Evolutionary conservation across 2,888 invertebrate genomes (phyloP).

Genomic region (Idaea straminata): DNA sequence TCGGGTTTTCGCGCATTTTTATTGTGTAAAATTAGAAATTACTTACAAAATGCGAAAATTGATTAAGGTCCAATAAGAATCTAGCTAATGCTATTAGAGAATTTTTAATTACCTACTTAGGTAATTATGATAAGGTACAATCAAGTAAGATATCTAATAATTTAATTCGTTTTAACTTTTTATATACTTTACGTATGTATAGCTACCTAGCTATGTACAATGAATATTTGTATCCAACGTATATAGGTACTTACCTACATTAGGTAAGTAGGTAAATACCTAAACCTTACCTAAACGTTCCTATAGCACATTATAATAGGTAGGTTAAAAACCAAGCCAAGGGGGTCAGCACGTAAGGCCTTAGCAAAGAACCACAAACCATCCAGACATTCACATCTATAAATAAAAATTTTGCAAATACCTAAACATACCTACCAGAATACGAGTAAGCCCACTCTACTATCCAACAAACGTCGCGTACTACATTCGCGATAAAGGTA

Average conservation of each 20-base stretch:
- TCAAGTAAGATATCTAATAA: no score
- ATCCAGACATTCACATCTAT: slow-evolving; percentile 67
- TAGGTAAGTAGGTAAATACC: background rate
- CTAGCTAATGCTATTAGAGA: no score
- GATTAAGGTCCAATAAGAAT: background rate
- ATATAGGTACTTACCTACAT: no score
- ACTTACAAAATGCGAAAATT: background rate
- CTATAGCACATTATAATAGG: background rate
- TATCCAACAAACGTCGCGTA: slow-evolving; percentile 52
- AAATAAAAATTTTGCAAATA: slow-evolving; percentile 73
- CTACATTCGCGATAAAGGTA: slow-evolving; percentile 20
- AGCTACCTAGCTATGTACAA: no score
- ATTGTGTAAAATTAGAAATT: background rate
- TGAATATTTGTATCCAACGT: no score
- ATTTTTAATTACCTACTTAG: no score
- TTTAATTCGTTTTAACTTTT: no score
- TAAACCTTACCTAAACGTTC: background rate
- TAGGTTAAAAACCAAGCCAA: background rate
- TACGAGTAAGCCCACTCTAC: slow-evolving; percentile 56
- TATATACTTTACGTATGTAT: no score
- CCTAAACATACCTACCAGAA: background rate
- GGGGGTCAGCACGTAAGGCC: slow-evolving; percentile 33
- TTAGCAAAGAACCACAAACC: slow-evolving; percentile 61
- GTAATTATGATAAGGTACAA: no score
- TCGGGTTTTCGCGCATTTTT: background rate